Evolutionary conservation across 2,797 vertebrate genomes (phyloP).

Genomic region (Pseudotriccus pelzelni): DNA sequence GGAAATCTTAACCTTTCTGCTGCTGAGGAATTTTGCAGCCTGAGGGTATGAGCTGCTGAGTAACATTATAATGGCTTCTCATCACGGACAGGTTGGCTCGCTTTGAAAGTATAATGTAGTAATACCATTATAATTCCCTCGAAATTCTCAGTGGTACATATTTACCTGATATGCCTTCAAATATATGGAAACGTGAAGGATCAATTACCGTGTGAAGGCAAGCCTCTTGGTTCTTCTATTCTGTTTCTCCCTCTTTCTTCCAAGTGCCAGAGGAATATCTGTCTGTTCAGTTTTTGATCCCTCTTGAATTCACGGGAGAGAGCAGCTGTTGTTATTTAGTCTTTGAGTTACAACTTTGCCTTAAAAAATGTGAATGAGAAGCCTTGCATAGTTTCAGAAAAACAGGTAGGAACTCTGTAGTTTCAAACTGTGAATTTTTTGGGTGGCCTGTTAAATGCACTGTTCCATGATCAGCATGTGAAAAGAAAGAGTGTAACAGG

Average conservation of each 20-base stretch:
- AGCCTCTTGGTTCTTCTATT: neutral
- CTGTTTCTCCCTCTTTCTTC: neutral
- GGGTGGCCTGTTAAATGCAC: neutral
- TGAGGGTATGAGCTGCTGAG: constrained; percentile 17
- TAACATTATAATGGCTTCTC: neutral
- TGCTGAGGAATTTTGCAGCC: constrained; percentile 16
- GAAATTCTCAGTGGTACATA: neutral
- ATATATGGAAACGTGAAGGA: neutral
- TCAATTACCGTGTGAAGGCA: neutral
- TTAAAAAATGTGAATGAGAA: neutral
- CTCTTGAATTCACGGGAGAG: neutral
- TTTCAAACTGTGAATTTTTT: neutral
- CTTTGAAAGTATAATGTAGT: neutral
- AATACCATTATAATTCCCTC: neutral
- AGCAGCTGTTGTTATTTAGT: neutral
- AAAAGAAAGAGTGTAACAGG: neutral
- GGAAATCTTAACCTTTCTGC: neutral
- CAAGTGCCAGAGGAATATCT: neutral
- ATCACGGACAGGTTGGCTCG: neutral
- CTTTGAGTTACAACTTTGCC: neutral
- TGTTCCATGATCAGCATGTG: neutral
- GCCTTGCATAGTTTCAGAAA: neutral
- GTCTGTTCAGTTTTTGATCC: neutral
- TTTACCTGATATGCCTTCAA: constrained; percentile 7
- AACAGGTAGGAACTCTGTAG: neutral